Evolutionary conservation across 2,797 vertebrate genomes (phyloP).

Genomic region (Tangara arthus): DNA sequence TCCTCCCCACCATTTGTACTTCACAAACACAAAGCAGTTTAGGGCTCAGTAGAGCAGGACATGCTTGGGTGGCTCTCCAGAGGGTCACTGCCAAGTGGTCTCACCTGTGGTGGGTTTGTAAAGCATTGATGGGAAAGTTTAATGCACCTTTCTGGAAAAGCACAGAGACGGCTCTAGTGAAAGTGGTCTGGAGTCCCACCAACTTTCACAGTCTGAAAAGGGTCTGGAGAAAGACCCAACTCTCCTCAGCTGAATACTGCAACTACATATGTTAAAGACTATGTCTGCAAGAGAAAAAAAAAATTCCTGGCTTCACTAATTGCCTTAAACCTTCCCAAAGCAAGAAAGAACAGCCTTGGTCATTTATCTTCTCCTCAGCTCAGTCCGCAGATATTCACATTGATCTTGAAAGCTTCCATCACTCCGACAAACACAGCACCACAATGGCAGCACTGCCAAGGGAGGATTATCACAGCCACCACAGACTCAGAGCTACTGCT

Average conservation of each 20-base stretch:
- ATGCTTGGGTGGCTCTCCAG: neutral
- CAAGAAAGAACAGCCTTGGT: neutral
- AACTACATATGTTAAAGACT: neutral
- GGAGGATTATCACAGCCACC: neutral
- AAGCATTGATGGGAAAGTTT: neutral
- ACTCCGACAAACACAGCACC: neutral
- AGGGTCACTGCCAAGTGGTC: neutral
- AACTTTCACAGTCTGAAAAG: neutral
- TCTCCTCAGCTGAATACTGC: neutral
- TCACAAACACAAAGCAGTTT: neutral
- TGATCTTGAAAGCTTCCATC: neutral
- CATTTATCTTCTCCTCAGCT: neutral
- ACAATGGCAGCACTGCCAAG: neutral
- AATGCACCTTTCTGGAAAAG: neutral
- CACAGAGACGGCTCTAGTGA: neutral
- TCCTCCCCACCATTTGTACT: accelerated
- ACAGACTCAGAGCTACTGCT: neutral
- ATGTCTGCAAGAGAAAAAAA: neutral
- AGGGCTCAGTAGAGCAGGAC: neutral
- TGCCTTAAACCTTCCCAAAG: neutral
- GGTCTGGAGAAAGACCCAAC: neutral
- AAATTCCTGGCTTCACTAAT: neutral
- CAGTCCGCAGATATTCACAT: neutral
- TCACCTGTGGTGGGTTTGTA: neutral
- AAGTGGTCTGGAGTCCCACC: neutral